Evolutionary conservation across 2,888 invertebrate genomes (phyloP).

Genomic region (Cotesia congregata): DNA sequence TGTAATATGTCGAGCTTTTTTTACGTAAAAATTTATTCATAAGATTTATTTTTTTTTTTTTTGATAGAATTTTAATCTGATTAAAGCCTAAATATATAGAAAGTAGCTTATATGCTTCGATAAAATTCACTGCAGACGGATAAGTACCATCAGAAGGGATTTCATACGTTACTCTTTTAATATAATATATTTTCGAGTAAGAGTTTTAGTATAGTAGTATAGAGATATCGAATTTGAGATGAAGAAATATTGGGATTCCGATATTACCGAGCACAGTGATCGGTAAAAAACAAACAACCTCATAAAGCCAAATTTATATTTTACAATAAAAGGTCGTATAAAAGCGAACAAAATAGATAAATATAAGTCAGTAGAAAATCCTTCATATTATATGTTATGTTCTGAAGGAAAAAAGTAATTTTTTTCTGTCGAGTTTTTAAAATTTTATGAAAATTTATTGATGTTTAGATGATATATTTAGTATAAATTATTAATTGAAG

Average conservation of each 20-base stretch:
- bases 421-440: too few relatives aligned
- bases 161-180: constrained; percentile 2
- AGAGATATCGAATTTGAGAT: constrained; percentile 6
- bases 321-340: neutral
- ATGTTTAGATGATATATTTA: too few relatives aligned
- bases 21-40: too few relatives aligned
- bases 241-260: constrained; percentile 9
- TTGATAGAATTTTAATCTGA: too few relatives aligned
- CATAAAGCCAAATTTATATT: neutral
- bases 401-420: too few relatives aligned
- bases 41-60: too few relatives aligned
- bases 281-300: constrained; percentile 14
- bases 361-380: neutral
- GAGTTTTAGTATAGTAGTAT: neutral
- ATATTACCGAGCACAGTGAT: constrained; percentile 2
- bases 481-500: too few relatives aligned
- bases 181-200: neutral
- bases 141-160: constrained; percentile 20
- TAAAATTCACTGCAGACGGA: constrained; percentile 22
- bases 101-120: constrained; percentile 16
- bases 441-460: too few relatives aligned
- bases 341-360: neutral
- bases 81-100: too few relatives aligned
- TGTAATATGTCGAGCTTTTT: too few relatives aligned
- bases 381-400: neutral